phyloP scores from a whole-genome alignment of 1,140 invertebrate genomes.

The Tetranychus cinnabarinus region DNA sequence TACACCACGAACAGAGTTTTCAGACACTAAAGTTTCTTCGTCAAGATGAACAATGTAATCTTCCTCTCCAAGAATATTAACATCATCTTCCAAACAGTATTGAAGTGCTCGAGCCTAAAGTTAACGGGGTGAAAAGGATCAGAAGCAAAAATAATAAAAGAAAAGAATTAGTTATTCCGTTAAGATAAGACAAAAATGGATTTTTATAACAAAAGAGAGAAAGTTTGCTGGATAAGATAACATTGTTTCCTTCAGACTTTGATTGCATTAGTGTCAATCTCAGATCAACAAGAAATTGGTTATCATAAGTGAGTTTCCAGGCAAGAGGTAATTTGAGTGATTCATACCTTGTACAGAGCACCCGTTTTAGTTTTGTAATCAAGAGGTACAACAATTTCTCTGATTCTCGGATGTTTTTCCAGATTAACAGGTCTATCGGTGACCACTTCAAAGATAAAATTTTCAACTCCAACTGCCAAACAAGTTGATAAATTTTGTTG shows the following conservation, averaged over 20 bases:
- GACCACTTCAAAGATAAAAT: slow-evolving; percentile 91
- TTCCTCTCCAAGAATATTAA: slow-evolving; percentile 59
- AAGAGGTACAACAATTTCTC: slow-evolving; percentile 64
- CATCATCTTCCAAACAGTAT: slow-evolving; percentile 75
- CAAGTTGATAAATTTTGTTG: slow-evolving; percentile 66
- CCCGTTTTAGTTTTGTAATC: slow-evolving; percentile 66
- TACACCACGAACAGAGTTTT: slow-evolving; percentile 66
- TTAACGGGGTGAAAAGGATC: not conserved
- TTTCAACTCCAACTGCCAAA: slow-evolving; percentile 66
- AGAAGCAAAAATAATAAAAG: not conserved
- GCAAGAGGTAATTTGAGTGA: too few relatives aligned
- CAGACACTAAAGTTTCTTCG: slow-evolving; percentile 84
- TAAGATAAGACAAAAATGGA: too few relatives aligned
- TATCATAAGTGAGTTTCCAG: not conserved
- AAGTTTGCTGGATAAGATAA: too few relatives aligned
- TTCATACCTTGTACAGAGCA: slow-evolving; percentile 52
- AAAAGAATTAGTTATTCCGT: not conserved
- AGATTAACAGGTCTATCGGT: slow-evolving; percentile 57
- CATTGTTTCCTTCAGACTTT: too few relatives aligned
- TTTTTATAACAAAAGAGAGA: not conserved
- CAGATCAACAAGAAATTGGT: not conserved
- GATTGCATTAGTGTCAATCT: too few relatives aligned
- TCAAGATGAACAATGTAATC: slow-evolving; percentile 97
- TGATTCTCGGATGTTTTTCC: slow-evolving; percentile 34
- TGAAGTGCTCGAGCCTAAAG: slow-evolving; percentile 57